Evolutionary conservation across 2,113 vertebrate species (phyloP), one percentile per base, ranked within the genome.

Genomic region (Channa maculata): DNA sequence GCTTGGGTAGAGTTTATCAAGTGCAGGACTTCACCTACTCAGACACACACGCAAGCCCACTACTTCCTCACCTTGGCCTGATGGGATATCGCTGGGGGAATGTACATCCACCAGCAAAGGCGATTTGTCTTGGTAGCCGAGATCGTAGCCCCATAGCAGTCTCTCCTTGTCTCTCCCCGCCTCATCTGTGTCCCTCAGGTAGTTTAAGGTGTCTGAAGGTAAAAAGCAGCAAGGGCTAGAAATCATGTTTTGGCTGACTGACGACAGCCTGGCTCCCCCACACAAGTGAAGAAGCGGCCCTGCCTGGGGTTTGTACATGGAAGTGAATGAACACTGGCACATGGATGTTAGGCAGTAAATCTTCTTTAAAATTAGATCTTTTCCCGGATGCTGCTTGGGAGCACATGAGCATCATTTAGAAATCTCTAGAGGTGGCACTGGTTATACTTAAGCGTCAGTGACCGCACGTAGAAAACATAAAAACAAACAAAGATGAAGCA

Each of bases 101-200:
- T 75, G 82, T 61, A 79, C 75, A 80, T 80, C 78, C 53, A 74
- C 75, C 33, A 45, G 62, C 53, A 72, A 70, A 81, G 80, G 82
- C 81, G 51, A 89, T 89, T 87, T 87, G 71, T 89, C 88, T 85
- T 63, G 53, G 73, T 86, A 57, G 77, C 51, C 1, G 44, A 60
- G 74, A 68, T 53, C 12, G 43, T 36, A 46, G 7, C 75, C 85
- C 71, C 67, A 10, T 13, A 33, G 72, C 58, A 36, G 58, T 77
- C 46, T 63, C 60, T 65, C 45, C 14, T 39, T 14, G 14, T 34
- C 12, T 38, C 24, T 64, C 71, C 59, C 52, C 24, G 10, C 66
- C 61, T 79, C 79, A 57, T 43, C 72, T 34, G 10, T 65, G 74
- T 72, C 70, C 75, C 84, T 75, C 69, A 63, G 65, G 79, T 69